Base-by-base conservation (phyloP, 2,113 vertebrate species). In the Gnathonemus echidnorhynchus region DNA sequence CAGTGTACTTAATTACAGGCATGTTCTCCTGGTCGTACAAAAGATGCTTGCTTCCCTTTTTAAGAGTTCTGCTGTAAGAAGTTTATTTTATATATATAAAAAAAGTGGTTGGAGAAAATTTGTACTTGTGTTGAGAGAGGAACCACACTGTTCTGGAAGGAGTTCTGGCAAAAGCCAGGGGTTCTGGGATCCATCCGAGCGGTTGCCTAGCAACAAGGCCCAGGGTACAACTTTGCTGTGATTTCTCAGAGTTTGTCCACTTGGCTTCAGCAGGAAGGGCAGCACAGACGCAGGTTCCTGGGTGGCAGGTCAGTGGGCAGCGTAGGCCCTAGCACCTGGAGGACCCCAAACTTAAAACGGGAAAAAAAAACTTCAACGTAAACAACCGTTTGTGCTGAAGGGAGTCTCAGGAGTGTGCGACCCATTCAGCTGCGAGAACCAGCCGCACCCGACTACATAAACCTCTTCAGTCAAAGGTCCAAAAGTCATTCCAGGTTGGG, bases 21-120 rank as follows among this genome's bases (percentile, higher is more conserved):
- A n/a, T 90, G 89, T 48, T 66, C 52, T 85, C 48, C 31, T 52
- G n/a, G 62, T 77, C 92, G 88, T 89, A 58, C 91, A 93, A 91
- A 92, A 91, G 90, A 91, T 90, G 74, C 90, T 90, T 89, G 88
- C 92, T 94, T 94, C 90, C 92, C 89, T 87, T 89, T 90, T 89
- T 90, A 89, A 90, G 88, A 92, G 92, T 89, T 94, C 89, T 62
- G 90, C 88, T 89, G 90, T 74, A 93, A 91, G 91, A 92, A 90
- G 90, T 89, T 24, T 27, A 86, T 90, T 86, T 77, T 87, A 42
- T 89, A 88, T 50, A 88, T 56, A 90, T 88, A 13, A 50, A 87
- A 87, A 58, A 27, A 52, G 48, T n/a, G 58, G 24, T 87, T 86
- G 27, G 19, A 50, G 84, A 42, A 31, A 77, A 21, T 35, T 39